Conservation (phyloP, 2,113 vertebrate species). For the Ciconia stormi region DNA sequence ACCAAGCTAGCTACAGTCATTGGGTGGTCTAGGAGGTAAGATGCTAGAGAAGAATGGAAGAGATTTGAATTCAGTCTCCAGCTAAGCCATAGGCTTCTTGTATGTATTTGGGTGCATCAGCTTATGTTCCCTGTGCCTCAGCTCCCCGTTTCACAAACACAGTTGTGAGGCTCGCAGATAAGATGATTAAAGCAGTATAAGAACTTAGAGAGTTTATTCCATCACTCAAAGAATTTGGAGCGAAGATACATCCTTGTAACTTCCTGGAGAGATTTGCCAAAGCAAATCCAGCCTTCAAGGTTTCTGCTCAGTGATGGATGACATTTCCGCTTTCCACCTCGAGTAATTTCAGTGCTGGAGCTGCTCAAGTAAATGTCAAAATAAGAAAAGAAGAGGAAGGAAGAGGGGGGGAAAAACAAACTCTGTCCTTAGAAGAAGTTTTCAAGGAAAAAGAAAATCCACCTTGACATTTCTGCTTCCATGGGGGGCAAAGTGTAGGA, state of each 20-base stretch:
- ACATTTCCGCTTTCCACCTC: not conserved
- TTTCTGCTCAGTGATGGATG: not conserved
- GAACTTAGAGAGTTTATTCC: not conserved
- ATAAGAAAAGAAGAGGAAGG: not conserved
- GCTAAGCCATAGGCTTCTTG: not conserved
- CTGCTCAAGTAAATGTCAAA: slow-evolving; percentile 12
- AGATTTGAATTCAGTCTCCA: not conserved
- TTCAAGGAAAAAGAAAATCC: not conserved
- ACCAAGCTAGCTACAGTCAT: no score
- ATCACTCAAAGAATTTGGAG: slow-evolving; percentile 24
- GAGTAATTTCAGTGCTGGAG: not conserved
- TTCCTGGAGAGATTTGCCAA: slow-evolving; percentile 20
- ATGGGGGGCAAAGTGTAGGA: not conserved
- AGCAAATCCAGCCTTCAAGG: slow-evolving; percentile 15
- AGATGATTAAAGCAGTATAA: slow-evolving; percentile 9
- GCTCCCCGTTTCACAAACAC: not conserved
- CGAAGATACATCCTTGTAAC: not conserved
- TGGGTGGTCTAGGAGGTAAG: not conserved
- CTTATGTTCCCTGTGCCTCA: not conserved
- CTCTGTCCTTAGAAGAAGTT: not conserved
- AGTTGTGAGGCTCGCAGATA: not conserved
- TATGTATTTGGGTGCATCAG: not conserved
- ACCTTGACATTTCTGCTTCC: not conserved
- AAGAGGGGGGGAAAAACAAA: not conserved
- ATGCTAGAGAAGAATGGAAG: not conserved